A percentile compares a stretch with the other conserved stretches of the same genome.
These are phyloP conservation scores for Aporophyla lueneburgensis DNA, from an alignment of 2,888 invertebrate species.

Conservation along the genomic window DNA sequence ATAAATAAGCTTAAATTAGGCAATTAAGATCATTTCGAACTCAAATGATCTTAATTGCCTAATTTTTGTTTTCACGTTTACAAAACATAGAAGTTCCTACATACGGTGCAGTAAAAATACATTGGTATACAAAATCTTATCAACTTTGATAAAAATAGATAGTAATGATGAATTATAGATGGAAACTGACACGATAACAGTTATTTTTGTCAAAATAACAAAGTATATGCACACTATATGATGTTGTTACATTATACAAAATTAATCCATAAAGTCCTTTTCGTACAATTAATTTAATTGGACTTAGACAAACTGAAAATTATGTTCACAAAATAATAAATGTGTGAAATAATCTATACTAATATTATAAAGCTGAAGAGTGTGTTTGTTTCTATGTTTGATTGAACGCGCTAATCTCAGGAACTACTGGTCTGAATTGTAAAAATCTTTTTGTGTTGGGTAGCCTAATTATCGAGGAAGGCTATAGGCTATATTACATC, in stretches of 20 bases:
- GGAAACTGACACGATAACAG: constrained; percentile 16
- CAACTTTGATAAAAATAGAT: constrained; percentile 21
- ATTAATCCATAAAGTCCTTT: background rate
- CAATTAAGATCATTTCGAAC: no score
- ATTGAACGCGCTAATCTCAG: no score
- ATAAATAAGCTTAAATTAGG: background rate
- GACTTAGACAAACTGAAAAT: background rate
- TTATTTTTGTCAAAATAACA: constrained; percentile 6
- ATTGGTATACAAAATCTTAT: constrained; percentile 9
- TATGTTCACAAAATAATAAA: background rate
- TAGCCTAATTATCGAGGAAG: no score
- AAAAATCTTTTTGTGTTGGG: no score
- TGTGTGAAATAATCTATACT: background rate
- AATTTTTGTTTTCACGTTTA: background rate
- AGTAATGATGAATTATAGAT: constrained; percentile 30
- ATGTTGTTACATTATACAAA: background rate
- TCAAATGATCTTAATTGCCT: background rate
- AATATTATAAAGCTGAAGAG: no score
- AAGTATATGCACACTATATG: background rate
- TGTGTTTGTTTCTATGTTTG: no score
- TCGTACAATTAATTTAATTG: background rate
- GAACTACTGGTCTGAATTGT: no score
- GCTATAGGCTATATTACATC: no score
- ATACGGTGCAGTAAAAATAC: background rate
- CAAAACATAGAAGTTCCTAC: background rate